These are phyloP conservation scores for Alectoris magna DNA, from an alignment of 2,797 vertebrate genomes.

Conservation along the genomic window DNA sequence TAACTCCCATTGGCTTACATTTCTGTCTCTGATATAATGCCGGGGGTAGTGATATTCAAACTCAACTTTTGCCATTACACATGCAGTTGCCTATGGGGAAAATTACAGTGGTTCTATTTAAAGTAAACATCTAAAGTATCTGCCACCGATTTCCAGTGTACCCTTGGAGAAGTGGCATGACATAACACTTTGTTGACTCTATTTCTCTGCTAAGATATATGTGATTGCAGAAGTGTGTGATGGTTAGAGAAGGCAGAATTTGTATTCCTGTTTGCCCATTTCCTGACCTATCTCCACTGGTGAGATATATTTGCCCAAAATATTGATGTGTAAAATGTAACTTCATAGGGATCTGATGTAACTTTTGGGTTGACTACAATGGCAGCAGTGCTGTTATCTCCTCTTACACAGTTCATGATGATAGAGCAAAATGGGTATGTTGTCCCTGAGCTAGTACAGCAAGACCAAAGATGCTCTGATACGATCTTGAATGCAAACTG, in stretches of 20 bases:
- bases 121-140: constrained; percentile 61
- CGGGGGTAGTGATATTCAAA: constrained; percentile 57
- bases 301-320: background rate
- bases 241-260: background rate
- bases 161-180: constrained; percentile 55
- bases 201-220: background rate
- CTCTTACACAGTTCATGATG: background rate
- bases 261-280: background rate
- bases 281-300: fast-evolving
- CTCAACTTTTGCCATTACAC: constrained; percentile 57
- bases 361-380: background rate
- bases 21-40: constrained; percentile 55
- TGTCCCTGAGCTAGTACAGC: background rate
- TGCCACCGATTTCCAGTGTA: constrained; percentile 55
- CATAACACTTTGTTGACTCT: constrained; percentile 36
- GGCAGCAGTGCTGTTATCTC: background rate
- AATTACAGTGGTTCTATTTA: constrained; percentile 65
- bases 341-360: background rate
- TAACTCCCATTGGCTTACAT: constrained; percentile 58
- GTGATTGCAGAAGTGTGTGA: background rate
- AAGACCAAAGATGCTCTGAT: background rate
- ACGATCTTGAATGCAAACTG: background rate
- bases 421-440: background rate
- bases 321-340: background rate
- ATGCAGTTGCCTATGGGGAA: constrained; percentile 63